Conservation (phyloP, 2,113 vertebrate genomes). For the Phalacrocorax pelagicus region DNA sequence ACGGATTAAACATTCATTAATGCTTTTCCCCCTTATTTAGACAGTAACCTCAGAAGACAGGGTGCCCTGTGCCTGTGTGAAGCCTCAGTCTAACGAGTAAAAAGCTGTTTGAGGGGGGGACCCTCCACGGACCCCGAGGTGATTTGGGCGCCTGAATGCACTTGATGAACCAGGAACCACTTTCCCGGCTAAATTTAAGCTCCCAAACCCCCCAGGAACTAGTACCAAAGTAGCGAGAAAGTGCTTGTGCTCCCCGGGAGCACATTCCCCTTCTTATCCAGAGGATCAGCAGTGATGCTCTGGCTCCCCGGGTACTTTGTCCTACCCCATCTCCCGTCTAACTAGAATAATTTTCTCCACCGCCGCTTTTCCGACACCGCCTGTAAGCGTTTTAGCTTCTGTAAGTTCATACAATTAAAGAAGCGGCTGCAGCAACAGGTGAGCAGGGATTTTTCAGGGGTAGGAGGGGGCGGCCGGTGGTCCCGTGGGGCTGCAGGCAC, state of each 20-base stretch:
- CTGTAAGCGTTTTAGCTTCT: not conserved
- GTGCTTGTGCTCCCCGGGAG: not conserved
- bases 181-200: not conserved
- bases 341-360: not conserved
- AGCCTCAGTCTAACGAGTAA: not conserved
- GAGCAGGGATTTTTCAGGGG: not conserved
- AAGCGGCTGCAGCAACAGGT: slow-evolving; percentile 40
- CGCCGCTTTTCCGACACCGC: not conserved
- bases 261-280: not conserved
- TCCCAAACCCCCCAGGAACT: not conserved
- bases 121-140: not conserved
- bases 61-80: not conserved
- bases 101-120: not conserved
- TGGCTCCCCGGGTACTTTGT: not conserved
- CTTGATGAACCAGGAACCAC: not conserved
- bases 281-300: not conserved
- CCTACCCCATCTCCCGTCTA: not conserved
- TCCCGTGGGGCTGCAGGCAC: not conserved
- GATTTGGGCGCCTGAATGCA: not conserved
- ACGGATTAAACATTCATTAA: slow-evolving; percentile 37
- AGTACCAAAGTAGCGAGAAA: not conserved
- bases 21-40: slow-evolving; percentile 9
- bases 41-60: not conserved
- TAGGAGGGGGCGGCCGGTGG: not conserved
- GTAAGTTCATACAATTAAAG: not conserved